Base-by-base conservation (phyloP, 2,888 invertebrate species). In the Amorpha juglandis region DNA sequence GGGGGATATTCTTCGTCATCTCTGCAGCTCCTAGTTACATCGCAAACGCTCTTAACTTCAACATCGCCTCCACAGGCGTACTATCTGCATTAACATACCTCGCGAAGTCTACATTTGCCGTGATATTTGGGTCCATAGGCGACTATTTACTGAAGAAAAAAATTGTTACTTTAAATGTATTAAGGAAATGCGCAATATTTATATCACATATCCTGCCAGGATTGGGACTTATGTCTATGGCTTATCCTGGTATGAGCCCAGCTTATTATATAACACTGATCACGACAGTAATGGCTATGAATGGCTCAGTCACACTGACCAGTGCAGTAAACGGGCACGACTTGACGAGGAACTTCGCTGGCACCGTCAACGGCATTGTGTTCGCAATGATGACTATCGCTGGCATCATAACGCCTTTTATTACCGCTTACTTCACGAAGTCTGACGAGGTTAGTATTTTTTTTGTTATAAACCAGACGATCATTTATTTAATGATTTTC, bases 301-400 rank as follows among this genome's bases (percentile, higher is more conserved):
- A 93, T 72, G 93, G 92, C 0, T 86, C 90, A n/a, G 91, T 92
- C 1, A 90, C 92, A 0, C 76, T 89, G 7, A 87, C 92, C 6
- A 90, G 90, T 73, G 75, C 90, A 67, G 89, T 90, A 70, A 93
- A 93, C 64, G 65, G 94, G 19, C 95, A 96, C 77, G 96, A 96
- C 82, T 84, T 96, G 67, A 94, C 96, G 0, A 95, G 95, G 1
- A 95, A 95, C 78, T 95, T 94, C 78, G 95, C 95, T 2, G 95
- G 95, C 0, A 94, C 95, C 14, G 77, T 96, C 7, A 95, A 95
- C 68, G 95, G 96, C 1, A 93, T 95, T 7, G 94, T 95, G 64
- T 95, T 95, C 71, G 94, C 94, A 65, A 75, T 95, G 38, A 95
- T 95, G 19, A 93, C 94, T n/a, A 89, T 94, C 0, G 93, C 95